These are phyloP conservation scores for Spongia lamella DNA, from an alignment of 37 sponge, comb jelly and placozoan species.

Conservation along the genomic window DNA sequence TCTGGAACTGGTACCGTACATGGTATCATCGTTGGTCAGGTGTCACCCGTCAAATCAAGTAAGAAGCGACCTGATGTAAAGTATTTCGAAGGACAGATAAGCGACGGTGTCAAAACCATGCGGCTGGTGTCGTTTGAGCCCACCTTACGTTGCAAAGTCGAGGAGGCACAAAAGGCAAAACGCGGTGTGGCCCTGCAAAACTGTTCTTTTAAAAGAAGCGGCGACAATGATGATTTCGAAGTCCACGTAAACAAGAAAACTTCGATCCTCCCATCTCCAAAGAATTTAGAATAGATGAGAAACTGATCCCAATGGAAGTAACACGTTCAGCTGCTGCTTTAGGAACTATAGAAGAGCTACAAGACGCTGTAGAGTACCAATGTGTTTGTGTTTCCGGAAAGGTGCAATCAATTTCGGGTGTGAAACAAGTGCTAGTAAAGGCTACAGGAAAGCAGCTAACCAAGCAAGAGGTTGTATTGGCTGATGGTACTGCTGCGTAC, in stretches of 20 bases:
- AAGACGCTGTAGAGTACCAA: background rate
- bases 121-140: constrained; percentile 16
- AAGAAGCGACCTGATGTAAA: background rate
- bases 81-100: background rate
- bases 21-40: background rate
- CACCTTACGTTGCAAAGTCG: background rate
- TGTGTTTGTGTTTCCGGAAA: background rate
- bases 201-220: background rate
- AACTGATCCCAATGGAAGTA: background rate
- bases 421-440: background rate
- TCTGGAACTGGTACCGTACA: background rate
- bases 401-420: background rate
- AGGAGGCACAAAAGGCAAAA: background rate
- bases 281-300: constrained; percentile 5
- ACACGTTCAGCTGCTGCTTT: background rate
- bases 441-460: background rate
- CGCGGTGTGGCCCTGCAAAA: constrained; percentile 2
- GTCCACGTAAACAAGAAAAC: background rate
- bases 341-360: background rate
- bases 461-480: background rate
- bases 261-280: background rate
- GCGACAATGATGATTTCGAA: background rate
- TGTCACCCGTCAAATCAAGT: background rate
- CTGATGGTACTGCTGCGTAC: background rate
- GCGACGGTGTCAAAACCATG: background rate